Evolutionary conservation across 2,113 vertebrate genomes (phyloP).

Genomic region (Apistogramma diplotaenia): DNA sequence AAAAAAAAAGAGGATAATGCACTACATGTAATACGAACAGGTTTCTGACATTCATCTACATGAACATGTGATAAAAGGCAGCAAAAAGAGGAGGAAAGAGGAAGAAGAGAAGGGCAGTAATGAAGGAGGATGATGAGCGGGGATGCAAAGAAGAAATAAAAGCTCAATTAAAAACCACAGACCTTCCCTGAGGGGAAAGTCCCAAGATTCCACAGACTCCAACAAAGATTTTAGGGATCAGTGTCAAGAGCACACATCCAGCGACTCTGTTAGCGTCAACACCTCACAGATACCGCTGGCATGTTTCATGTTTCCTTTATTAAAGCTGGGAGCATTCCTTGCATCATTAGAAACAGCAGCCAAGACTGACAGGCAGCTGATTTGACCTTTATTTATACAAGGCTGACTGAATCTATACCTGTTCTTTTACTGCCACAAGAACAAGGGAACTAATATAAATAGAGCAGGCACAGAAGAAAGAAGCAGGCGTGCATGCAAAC

Average conservation of each 20-base stretch:
- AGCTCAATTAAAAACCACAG: constrained; percentile 51
- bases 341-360: neutral
- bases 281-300: constrained; percentile 11
- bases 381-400: constrained; percentile 3
- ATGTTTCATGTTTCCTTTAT: constrained; percentile 6
- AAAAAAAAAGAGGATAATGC: neutral
- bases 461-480: neutral
- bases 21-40: constrained; percentile 6
- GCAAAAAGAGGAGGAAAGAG: neutral
- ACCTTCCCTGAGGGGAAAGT: constrained; percentile 38
- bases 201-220: constrained; percentile 46
- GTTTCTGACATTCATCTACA: neutral
- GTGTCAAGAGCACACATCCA: constrained; percentile 10
- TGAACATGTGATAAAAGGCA: constrained; percentile 3
- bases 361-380: neutral
- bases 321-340: neutral
- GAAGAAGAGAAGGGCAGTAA: neutral
- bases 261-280: constrained; percentile 12
- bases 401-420: neutral
- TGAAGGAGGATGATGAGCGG: neutral
- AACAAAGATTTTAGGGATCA: constrained; percentile 42
- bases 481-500: neutral
- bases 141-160: constrained; percentile 11
- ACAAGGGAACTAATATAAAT: neutral
- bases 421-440: neutral